A percentile compares a stretch with the other conserved stretches of the same genome.
Evolutionary conservation across 2,888 invertebrate genomes (phyloP).

Genomic region (Polydrusus pterygomalis): DNA sequence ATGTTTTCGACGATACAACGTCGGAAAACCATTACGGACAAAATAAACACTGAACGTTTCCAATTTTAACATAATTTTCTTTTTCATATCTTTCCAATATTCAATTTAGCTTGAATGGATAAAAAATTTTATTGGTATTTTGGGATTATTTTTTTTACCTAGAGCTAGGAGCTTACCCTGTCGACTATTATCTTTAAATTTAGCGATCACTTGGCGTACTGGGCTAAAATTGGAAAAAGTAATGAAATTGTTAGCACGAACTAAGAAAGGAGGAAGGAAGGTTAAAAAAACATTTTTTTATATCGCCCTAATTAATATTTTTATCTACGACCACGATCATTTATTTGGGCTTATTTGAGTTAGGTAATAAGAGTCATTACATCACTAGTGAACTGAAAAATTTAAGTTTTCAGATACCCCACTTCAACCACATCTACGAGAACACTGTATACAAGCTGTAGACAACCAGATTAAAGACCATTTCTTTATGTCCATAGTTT

Average conservation of each 20-base stretch:
- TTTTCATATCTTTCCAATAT: conserved; percentile 10
- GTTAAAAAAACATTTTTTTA: not conserved
- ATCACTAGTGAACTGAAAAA: no score
- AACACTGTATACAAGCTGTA: no score
- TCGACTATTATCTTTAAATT: conserved; percentile 16
- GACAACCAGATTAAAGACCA: no score
- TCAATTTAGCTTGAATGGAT: not conserved
- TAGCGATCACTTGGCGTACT: not conserved
- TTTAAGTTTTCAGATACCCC: no score
- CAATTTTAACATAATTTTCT: conserved; percentile 4
- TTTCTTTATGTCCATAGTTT: no score
- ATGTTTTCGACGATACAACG: not conserved
- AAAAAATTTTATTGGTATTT: conserved; percentile 4
- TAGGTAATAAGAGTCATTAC: no score
- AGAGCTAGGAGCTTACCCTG: not conserved
- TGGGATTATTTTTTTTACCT: not conserved
- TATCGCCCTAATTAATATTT: not conserved
- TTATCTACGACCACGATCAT: no score
- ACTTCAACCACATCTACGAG: no score
- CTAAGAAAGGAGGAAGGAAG: not conserved
- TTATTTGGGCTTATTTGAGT: no score
- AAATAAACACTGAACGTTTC: not conserved
- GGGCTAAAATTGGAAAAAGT: not conserved
- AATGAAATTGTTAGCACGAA: not conserved
- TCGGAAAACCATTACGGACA: not conserved